A percentile compares a stretch with the other conserved stretches of the same genome.
Conservation (phyloP, 2,888 invertebrate species). For the Phyto melanocephala region DNA sequence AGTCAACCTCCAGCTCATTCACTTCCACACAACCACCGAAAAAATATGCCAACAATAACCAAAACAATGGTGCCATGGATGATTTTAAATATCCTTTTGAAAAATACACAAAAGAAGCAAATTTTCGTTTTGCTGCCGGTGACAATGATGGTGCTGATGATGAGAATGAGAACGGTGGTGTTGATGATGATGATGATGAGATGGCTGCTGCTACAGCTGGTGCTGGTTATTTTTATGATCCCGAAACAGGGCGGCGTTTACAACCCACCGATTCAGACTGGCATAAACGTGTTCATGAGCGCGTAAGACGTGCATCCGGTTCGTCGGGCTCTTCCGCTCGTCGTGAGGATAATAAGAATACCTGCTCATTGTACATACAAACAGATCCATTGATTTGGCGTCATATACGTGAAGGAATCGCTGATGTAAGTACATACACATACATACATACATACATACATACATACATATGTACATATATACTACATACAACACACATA, state of each 20-base stretch:
- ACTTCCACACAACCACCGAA: constrained; percentile 73
- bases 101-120: constrained; percentile 89
- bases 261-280: constrained; percentile 70
- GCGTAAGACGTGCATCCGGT: constrained; percentile 80
- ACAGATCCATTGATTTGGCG: constrained; percentile 99
- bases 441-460: neutral
- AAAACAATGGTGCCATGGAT: constrained; percentile 68
- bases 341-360: constrained; percentile 88
- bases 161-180: constrained; percentile 46
- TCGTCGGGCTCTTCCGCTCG: constrained; percentile 77
- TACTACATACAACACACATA: neutral
- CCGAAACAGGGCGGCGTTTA: constrained; percentile 73
- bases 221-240: constrained; percentile 73
- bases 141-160: constrained; percentile 52
- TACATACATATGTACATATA: neutral
- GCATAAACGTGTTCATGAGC: constrained; percentile 79
- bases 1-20: constrained; percentile 27
- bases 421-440: constrained; percentile 82
- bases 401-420: constrained; percentile 90
- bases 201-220: constrained; percentile 48
- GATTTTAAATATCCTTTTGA: constrained; percentile 81
- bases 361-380: constrained; percentile 97
- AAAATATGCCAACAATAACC: constrained; percentile 72
- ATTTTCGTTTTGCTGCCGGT: constrained; percentile 76
- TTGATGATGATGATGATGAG: constrained; percentile 32